A percentile compares a stretch with the other conserved stretches of the same genome.
Evolutionary conservation across 2,113 vertebrate species (phyloP).

Genomic region (Jacana jacana): DNA sequence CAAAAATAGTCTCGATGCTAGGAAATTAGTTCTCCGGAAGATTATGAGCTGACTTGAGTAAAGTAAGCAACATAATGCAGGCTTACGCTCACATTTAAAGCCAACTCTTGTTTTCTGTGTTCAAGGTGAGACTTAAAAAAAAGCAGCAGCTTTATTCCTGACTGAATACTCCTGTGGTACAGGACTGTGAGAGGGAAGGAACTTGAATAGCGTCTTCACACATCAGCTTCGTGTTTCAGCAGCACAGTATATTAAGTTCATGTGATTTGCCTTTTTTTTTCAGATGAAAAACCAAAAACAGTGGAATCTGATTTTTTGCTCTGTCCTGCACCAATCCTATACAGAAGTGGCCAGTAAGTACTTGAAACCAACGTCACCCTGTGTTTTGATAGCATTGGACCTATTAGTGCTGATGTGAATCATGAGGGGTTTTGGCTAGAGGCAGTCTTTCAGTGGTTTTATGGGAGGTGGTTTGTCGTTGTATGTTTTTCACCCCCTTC

Average conservation of each 20-base stretch:
- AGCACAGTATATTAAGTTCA: neutral
- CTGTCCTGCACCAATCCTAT: constrained; percentile 87
- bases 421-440: neutral
- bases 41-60: neutral
- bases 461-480: neutral
- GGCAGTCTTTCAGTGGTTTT: neutral
- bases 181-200: neutral
- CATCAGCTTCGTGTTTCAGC: neutral
- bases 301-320: constrained; percentile 83
- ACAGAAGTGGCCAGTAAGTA: constrained; percentile 94
- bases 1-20: neutral
- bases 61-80: fast-evolving
- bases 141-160: neutral
- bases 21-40: neutral
- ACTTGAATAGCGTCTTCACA: fast-evolving
- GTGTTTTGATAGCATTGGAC: neutral
- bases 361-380: neutral
- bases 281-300: constrained; percentile 82
- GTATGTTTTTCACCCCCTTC: neutral
- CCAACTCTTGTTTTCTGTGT: neutral
- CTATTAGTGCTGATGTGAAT: neutral
- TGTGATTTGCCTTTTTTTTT: constrained; percentile 52
- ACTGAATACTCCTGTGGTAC: no score
- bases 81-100: neutral
- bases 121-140: neutral